Evolutionary conservation across 2,888 invertebrate genomes (phyloP).

Genomic region (Hipparchia sbordonii): DNA sequence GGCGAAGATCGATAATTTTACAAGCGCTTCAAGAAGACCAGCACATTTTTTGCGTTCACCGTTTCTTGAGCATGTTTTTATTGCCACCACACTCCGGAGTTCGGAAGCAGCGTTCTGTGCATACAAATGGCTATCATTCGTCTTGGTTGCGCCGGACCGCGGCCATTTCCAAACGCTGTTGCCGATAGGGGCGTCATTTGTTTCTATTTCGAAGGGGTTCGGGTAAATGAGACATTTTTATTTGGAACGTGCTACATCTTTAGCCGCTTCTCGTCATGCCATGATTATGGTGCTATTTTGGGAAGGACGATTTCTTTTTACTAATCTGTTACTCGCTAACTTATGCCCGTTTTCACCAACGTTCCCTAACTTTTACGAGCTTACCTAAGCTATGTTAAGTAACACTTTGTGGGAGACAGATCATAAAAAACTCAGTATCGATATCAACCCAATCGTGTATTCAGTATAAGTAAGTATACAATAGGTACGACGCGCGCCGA

Average conservation of each 20-base stretch:
- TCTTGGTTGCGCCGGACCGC: slow-evolving; percentile 9
- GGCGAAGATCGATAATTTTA: too few species aligned
- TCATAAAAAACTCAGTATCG: too few species aligned
- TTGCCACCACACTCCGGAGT: neutral
- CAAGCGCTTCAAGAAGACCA: too few species aligned
- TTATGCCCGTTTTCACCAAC: too few species aligned
- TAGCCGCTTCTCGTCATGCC: neutral
- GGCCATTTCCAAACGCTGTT: slow-evolving; percentile 6
- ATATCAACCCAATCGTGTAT: too few species aligned
- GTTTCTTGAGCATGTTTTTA: neutral
- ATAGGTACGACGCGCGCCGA: too few species aligned
- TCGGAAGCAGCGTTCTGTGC: neutral
- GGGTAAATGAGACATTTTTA: slow-evolving; percentile 13
- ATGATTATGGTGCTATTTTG: neutral
- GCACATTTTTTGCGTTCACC: too few species aligned
- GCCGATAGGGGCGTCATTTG: slow-evolving; percentile 16
- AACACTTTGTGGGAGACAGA: too few species aligned
- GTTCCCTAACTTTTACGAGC: too few species aligned
- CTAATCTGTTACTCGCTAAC: too few species aligned
- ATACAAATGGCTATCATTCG: slow-evolving; percentile 22
- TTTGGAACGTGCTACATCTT: slow-evolving; percentile 6
- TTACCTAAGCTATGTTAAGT: too few species aligned
- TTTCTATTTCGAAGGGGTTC: slow-evolving; percentile 19
- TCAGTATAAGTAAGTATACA: too few species aligned
- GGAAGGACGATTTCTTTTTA: neutral